These are phyloP conservation scores for Pteria penguin DNA, from an alignment of 2,888 invertebrate genomes.

Conservation along the genomic window DNA sequence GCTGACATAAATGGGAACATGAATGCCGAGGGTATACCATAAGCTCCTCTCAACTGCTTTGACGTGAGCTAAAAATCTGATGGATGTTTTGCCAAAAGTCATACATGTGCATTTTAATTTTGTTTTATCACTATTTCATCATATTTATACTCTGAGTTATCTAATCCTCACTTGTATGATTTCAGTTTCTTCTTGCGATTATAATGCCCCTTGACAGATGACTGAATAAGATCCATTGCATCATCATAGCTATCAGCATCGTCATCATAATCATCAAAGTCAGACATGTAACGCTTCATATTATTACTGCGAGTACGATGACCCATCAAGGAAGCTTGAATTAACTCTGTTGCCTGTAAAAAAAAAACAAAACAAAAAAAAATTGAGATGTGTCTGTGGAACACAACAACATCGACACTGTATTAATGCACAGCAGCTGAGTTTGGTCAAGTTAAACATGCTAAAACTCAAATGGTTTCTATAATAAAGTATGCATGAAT, in stretches of 20 bases:
- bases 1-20: no score
- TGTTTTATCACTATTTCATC: no score
- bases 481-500: no score
- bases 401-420: neutral
- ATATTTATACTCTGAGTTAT: no score
- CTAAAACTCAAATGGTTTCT: no score
- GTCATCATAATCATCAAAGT: slow-evolving; percentile 49
- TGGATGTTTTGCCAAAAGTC: no score
- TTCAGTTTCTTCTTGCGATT: slow-evolving; percentile 46
- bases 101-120: no score
- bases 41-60: no score
- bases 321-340: slow-evolving; percentile 70
- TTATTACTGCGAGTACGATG: slow-evolving; percentile 61
- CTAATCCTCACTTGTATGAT: slow-evolving; percentile 29
- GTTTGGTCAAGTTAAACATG: no score
- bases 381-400: neutral
- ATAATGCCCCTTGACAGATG: slow-evolving; percentile 66
- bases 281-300: slow-evolving; percentile 45
- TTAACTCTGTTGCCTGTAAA: slow-evolving; percentile 68
- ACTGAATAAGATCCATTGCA: slow-evolving; percentile 67
- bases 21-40: no score
- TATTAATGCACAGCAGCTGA: no score
- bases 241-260: slow-evolving; percentile 60
- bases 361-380: neutral
- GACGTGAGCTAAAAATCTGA: no score